phyloP scores from a whole-genome alignment of 2,113 vertebrate genomes.

The Micronycteris hirsuta region DNA sequence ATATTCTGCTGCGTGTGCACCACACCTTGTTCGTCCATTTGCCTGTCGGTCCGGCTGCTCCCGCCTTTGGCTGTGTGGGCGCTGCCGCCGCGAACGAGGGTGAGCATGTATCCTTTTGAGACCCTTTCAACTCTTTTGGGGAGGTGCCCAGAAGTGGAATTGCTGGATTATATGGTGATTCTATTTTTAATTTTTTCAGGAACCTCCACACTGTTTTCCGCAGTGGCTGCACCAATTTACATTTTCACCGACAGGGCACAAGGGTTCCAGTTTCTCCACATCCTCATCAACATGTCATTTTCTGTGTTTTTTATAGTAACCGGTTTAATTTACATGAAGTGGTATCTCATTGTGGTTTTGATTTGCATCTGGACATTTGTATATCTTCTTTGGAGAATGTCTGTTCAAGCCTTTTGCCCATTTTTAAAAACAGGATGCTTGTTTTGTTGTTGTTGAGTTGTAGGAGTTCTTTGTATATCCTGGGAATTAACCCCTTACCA shows the following conservation, averaged over 20 bases:
- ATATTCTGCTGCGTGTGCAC: neutral
- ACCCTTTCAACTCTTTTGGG: neutral
- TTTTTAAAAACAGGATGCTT: neutral
- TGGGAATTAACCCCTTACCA: neutral
- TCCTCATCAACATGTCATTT: neutral
- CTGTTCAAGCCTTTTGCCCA: neutral
- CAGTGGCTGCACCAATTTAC: neutral
- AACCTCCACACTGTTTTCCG: neutral
- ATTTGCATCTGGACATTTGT: neutral
- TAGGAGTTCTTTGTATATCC: neutral
- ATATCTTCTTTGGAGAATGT: neutral
- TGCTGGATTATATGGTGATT: neutral
- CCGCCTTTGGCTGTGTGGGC: neutral
- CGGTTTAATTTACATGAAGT: neutral
- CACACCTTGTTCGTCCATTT: neutral
- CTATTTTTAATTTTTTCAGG: neutral
- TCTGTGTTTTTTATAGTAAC: neutral
- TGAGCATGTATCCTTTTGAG: neutral
- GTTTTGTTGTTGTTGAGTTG: neutral
- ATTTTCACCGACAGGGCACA: neutral
- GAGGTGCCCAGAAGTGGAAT: neutral
- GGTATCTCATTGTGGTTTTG: neutral
- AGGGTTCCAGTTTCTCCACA: neutral
- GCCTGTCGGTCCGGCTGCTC: neutral
- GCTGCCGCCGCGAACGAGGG: neutral